A percentile compares a stretch with the other conserved stretches of the same genome.
Evolutionary conservation across 2,797 vertebrate genomes (phyloP).

Genomic region (Sphenodon punctatus): DNA sequence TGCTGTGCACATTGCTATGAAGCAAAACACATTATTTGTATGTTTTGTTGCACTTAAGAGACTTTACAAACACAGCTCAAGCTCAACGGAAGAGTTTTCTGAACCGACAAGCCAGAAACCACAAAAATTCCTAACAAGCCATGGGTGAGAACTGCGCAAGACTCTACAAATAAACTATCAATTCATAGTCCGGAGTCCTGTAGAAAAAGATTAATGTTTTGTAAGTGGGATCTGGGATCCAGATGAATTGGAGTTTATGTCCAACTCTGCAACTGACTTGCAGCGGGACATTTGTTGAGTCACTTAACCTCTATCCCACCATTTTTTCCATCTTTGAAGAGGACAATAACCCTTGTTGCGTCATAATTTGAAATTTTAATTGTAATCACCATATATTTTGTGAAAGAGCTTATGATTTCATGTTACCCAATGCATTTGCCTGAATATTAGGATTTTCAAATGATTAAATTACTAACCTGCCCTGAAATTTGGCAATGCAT

Average conservation of each 20-base stretch:
- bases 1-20: neutral
- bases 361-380: too few relatives aligned
- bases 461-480: neutral
- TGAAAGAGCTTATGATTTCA: neutral
- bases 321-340: too few relatives aligned
- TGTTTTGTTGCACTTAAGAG: neutral
- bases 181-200: neutral
- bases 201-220: neutral
- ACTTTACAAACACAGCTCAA: slow-evolving; percentile 27
- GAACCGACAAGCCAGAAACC: slow-evolving; percentile 24
- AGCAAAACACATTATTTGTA: neutral
- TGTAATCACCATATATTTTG: neutral
- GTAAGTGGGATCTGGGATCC: neutral
- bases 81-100: slow-evolving; percentile 3
- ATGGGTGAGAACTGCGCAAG: neutral
- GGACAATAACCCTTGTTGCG: too few relatives aligned
- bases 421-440: neutral
- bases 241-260: neutral
- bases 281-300: too few relatives aligned
- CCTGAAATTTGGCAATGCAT: neutral
- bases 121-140: slow-evolving; percentile 8
- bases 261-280: neutral
- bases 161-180: neutral
- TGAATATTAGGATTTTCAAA: neutral
- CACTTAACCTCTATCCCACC: too few relatives aligned